Evolutionary conservation across 2,888 invertebrate species (phyloP).

Genomic region (Macrophya alboannulata): DNA sequence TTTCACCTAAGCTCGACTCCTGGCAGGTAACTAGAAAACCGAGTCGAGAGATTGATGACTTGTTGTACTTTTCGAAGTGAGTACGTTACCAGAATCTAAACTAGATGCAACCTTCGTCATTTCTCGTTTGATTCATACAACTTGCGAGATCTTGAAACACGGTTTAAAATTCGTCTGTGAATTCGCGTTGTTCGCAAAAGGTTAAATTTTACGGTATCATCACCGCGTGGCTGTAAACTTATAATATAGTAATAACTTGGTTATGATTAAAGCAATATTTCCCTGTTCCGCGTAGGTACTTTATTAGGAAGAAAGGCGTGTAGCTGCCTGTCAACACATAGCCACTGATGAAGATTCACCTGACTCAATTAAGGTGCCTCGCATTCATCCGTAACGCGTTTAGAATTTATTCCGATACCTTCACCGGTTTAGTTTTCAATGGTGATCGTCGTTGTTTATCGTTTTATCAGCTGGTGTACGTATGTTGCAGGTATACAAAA

Average conservation of each 20-base stretch:
- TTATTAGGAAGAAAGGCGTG: not conserved
- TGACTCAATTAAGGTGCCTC: slow-evolving; percentile 17
- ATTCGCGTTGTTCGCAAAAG: not conserved
- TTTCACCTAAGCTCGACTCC: not conserved
- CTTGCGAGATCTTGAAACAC: not conserved
- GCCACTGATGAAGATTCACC: slow-evolving; percentile 36
- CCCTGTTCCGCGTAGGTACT: slow-evolving; percentile 29
- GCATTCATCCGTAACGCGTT: slow-evolving; percentile 14
- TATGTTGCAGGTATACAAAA: not conserved
- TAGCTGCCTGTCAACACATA: slow-evolving; percentile 39
- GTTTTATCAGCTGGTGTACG: not conserved
- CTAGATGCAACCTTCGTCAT: not conserved
- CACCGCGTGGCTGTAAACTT: slow-evolving; percentile 6
- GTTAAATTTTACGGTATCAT: slow-evolving; percentile 6
- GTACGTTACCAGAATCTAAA: not conserved
- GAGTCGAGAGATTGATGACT: not conserved
- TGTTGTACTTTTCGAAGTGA: slow-evolving; percentile 3
- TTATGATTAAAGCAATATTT: slow-evolving; percentile 39
- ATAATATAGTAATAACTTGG: not conserved
- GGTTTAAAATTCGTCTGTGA: not conserved
- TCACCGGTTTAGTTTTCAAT: not conserved
- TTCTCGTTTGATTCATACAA: not conserved
- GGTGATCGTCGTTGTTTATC: not conserved
- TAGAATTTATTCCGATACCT: slow-evolving; percentile 21
- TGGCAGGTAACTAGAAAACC: not conserved